A percentile compares a stretch with the other conserved stretches of the same genome.
Evolutionary conservation across 2,888 invertebrate species (phyloP).

Genomic region (Ophion slaviceki): DNA sequence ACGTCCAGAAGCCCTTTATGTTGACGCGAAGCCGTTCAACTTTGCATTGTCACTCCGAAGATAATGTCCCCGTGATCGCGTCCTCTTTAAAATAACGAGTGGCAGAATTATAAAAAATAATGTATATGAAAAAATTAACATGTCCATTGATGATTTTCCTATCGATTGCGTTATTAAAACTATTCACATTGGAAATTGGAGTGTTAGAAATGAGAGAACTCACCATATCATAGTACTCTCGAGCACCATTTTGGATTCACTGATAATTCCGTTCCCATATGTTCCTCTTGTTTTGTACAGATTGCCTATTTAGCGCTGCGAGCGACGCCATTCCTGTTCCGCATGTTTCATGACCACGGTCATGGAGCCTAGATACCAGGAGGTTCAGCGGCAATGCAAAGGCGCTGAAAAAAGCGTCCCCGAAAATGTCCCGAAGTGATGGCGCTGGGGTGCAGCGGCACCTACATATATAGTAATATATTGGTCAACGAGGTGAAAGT

Average conservation of each 20-base stretch:
- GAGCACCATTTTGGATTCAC: slow-evolving; percentile 92
- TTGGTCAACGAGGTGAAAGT: no score
- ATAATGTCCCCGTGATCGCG: slow-evolving; percentile 44
- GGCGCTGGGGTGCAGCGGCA: no score
- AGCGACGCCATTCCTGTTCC: background rate
- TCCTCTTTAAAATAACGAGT: background rate
- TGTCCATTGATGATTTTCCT: background rate
- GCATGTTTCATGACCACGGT: background rate
- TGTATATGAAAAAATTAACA: background rate
- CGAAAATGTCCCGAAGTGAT: no score
- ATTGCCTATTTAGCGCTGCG: background rate
- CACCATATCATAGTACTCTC: slow-evolving; percentile 99
- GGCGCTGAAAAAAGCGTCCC: no score
- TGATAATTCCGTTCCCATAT: slow-evolving; percentile 31
- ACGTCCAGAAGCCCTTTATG: slow-evolving; percentile 50
- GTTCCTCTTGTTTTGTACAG: background rate
- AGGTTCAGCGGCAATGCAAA: no score
- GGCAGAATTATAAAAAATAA: background rate
- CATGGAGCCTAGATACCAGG: background rate
- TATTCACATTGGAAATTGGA: slow-evolving; percentile 10
- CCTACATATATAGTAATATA: no score
- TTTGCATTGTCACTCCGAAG: slow-evolving; percentile 80
- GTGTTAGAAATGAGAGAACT: slow-evolving; percentile 77
- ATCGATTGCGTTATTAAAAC: background rate
- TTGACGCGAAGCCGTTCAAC: slow-evolving; percentile 73